Conservation (phyloP, 2,113 vertebrate genomes). For the Mustela lutreola region DNA sequence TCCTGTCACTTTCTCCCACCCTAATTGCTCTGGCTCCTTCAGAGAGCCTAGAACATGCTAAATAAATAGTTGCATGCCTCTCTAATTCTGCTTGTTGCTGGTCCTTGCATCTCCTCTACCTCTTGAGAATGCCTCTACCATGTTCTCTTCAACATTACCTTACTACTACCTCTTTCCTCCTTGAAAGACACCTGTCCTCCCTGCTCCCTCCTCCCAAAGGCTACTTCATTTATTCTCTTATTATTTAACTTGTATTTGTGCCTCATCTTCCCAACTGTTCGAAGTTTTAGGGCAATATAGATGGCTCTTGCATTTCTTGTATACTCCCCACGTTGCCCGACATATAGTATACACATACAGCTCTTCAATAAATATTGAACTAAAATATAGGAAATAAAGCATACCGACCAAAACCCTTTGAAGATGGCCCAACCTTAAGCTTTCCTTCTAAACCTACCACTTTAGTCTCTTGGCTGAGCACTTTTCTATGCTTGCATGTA, state of each 20-base stretch:
- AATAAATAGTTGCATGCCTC: not conserved
- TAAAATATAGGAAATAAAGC: not conserved
- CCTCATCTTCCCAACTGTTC: not conserved
- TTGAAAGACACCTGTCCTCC: not conserved
- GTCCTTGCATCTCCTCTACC: not conserved
- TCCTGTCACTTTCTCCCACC: not conserved
- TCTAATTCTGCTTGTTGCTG: not conserved
- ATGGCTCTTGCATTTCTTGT: not conserved
- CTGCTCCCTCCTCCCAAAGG: rapidly evolving
- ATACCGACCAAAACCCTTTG: not conserved
- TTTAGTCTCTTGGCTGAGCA: not conserved
- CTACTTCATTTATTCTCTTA: not conserved
- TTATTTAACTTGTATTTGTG: not conserved
- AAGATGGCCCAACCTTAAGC: not conserved
- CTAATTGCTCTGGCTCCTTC: not conserved
- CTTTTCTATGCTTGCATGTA: not conserved
- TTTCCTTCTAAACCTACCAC: not conserved
- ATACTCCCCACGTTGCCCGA: not conserved
- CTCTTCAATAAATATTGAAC: not conserved
- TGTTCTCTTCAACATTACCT: not conserved
- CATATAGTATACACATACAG: not conserved
- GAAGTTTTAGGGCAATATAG: not conserved
- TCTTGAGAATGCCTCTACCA: not conserved
- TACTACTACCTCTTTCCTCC: not conserved
- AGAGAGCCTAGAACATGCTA: not conserved